Evolutionary conservation across 2,888 invertebrate species (phyloP).

Genomic region (Thecocarcelia acutangulata): DNA sequence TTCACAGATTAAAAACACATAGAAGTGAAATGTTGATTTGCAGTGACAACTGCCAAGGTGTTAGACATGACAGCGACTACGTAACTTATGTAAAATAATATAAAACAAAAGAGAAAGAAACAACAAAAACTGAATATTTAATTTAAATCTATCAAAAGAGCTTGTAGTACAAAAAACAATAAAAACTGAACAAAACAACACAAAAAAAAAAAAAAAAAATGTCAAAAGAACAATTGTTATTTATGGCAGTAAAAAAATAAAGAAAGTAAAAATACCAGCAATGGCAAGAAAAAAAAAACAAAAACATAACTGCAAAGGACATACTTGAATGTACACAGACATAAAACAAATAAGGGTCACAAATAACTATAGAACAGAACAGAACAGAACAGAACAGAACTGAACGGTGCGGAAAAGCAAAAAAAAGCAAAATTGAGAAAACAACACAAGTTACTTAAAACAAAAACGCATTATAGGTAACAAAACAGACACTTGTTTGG

Average conservation of each 20-base stretch:
- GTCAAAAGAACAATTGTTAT: slow-evolving; percentile 75
- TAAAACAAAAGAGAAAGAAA: neutral
- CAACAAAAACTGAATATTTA: slow-evolving; percentile 47
- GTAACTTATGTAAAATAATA: slow-evolving; percentile 3
- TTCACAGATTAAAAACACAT: neutral
- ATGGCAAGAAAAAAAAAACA: slow-evolving; percentile 31
- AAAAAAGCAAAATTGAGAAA: slow-evolving; percentile 12
- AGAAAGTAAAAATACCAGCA: slow-evolving; percentile 15
- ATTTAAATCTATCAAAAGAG: slow-evolving; percentile 43
- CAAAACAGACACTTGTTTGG: slow-evolving; percentile 45
- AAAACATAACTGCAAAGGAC: slow-evolving; percentile 69
- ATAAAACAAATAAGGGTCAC: slow-evolving; percentile 1
- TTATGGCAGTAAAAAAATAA: slow-evolving; percentile 73
- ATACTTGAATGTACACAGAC: slow-evolving; percentile 39
- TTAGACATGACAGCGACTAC: slow-evolving; percentile 58
- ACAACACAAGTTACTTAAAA: slow-evolving; percentile 28
- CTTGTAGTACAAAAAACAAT: slow-evolving; percentile 41
- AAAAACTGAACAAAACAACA: slow-evolving; percentile 60
- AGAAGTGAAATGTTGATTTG: slow-evolving; percentile 52
- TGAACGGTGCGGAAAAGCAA: neutral
- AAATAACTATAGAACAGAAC: slow-evolving; percentile 9
- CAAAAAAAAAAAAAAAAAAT: slow-evolving; percentile 69
- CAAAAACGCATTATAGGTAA: slow-evolving; percentile 48
- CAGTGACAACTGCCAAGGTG: slow-evolving; percentile 59
- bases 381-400: neutral